Percentiles rank a stretch among this genome's conserved stretches.
Evolutionary conservation across 2,797 vertebrate species (phyloP).

Genomic region (Pristis pectinata): DNA sequence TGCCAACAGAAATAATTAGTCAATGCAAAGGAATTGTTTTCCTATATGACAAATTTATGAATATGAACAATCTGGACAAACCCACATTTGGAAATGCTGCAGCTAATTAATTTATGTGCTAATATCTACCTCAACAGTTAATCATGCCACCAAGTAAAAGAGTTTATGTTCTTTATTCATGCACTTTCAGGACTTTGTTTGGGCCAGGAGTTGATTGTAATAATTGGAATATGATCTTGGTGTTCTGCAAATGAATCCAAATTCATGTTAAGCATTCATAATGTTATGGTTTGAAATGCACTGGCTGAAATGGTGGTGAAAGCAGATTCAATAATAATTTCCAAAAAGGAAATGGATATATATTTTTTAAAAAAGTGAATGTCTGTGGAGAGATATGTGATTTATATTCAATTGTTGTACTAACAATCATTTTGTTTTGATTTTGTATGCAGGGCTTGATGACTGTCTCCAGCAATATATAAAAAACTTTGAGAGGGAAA

Average conservation of each 20-base stretch:
- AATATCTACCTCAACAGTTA: neutral
- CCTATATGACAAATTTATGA: neutral
- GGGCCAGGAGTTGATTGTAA: neutral
- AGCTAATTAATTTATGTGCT: neutral
- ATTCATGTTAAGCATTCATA: neutral
- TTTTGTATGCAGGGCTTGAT: constrained; percentile 64
- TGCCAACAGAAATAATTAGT: neutral
- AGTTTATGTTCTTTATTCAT: too few species aligned
- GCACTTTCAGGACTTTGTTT: neutral
- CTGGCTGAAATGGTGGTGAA: neutral
- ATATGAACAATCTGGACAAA: too few species aligned
- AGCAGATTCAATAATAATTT: neutral
- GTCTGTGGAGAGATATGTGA: too few species aligned
- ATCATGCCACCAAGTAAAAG: neutral
- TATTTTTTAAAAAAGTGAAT: neutral
- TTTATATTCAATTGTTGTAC: neutral
- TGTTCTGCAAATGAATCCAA: neutral
- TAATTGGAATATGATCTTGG: neutral
- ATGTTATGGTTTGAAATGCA: neutral
- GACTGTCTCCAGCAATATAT: constrained; percentile 85
- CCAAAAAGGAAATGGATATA: neutral
- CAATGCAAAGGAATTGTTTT: neutral
- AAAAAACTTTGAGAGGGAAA: constrained; percentile 81
- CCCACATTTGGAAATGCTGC: neutral
- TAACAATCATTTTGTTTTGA: constrained; percentile 33